Evolutionary conservation across 1,140 invertebrate species (phyloP).

Genomic region (Zophobas morio): DNA sequence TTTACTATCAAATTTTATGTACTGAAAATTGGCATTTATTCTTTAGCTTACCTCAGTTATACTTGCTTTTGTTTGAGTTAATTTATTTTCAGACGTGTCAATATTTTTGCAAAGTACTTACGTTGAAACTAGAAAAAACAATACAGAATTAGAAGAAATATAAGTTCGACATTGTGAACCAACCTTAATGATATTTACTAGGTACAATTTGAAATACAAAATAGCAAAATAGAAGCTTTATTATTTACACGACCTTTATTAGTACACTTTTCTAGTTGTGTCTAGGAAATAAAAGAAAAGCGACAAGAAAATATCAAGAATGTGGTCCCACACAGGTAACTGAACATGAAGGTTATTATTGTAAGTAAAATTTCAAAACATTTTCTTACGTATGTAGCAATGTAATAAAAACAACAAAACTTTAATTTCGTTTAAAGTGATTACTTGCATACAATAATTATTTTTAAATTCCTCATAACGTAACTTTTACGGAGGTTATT

Average conservation of each 20-base stretch:
- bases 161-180: constrained; percentile 13
- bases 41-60: neutral
- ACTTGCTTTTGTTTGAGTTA: neutral
- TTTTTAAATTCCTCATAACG: neutral
- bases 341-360: no score
- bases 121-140: constrained; percentile 9
- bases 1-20: neutral
- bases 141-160: constrained; percentile 21
- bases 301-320: no score
- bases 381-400: no score
- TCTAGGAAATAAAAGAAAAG: no score
- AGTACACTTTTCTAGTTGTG: neutral
- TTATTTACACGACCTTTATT: constrained; percentile 13
- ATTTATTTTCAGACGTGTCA: neutral
- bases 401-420: no score
- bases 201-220: constrained; percentile 33
- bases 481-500: neutral
- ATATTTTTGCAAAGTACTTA: constrained; percentile 28
- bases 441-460: neutral
- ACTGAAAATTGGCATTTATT: no score
- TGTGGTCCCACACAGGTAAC: no score
- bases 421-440: neutral
- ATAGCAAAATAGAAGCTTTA: constrained; percentile 27
- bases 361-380: no score
- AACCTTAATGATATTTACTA: constrained; percentile 33